These are phyloP conservation scores for Scaeva pyrastri DNA, from an alignment of 2,888 invertebrate species.

Conservation along the genomic window DNA sequence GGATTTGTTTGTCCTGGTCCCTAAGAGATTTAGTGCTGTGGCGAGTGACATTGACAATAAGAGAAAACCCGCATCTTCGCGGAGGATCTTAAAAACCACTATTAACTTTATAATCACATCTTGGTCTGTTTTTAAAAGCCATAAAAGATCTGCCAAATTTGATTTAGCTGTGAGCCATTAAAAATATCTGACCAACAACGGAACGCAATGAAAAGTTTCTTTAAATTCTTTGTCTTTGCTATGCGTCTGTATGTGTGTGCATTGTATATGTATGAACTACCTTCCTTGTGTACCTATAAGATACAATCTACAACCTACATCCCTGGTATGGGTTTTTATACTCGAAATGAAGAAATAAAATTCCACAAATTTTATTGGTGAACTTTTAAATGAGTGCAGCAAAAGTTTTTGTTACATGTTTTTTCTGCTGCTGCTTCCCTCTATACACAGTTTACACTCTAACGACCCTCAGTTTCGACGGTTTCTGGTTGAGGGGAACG, in stretches of 20 bases:
- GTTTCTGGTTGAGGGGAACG: constrained; percentile 40
- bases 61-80: not conserved
- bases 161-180: not conserved
- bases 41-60: not conserved
- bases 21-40: too few species aligned
- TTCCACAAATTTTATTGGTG: constrained; percentile 60
- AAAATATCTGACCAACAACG: constrained; percentile 12
- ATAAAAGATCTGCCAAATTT: constrained; percentile 23
- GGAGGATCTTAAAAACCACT: not conserved
- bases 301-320: not conserved
- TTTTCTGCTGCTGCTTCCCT: not conserved
- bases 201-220: not conserved
- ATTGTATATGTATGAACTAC: too few species aligned
- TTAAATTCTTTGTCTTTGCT: constrained; percentile 11
- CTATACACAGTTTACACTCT: constrained; percentile 22
- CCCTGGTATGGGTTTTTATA: not conserved
- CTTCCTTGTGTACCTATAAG: too few species aligned
- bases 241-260: not conserved
- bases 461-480: constrained; percentile 50
- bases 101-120: constrained; percentile 3
- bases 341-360: constrained; percentile 46
- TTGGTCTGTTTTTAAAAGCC: constrained; percentile 7
- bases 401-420: constrained; percentile 11
- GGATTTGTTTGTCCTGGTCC: too few species aligned
- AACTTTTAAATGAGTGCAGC: constrained; percentile 67